phyloP scores from a whole-genome alignment of 1,140 invertebrate genomes.

The Grapholita molesta region DNA sequence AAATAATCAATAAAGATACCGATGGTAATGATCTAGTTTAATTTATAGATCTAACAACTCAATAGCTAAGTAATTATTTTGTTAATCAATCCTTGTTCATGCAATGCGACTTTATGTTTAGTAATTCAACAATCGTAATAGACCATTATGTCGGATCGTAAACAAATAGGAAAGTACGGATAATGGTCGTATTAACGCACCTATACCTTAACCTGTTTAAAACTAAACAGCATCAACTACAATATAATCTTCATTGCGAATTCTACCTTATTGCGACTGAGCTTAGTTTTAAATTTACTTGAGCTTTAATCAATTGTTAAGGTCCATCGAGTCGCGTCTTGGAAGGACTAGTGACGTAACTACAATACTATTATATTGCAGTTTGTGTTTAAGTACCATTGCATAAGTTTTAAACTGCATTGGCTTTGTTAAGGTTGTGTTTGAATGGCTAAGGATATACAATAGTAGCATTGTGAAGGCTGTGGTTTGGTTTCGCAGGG shows the following conservation, averaged over 20 bases:
- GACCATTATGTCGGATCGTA: conserved; percentile 51
- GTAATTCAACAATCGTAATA: conserved; percentile 54
- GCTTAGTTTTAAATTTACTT: not conserved
- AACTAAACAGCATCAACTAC: not conserved
- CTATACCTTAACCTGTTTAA: not conserved
- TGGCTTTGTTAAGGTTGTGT: not conserved
- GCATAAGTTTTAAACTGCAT: not conserved
- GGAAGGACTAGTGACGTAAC: not conserved
- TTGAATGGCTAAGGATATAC: not conserved
- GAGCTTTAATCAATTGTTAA: not conserved
- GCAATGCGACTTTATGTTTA: conserved; percentile 20
- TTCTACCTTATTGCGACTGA: not conserved
- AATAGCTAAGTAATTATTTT: conserved; percentile 25
- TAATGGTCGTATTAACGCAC: conserved; percentile 50
- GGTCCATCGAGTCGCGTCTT: not conserved
- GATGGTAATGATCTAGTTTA: not conserved
- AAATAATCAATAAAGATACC: not conserved
- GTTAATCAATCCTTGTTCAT: conserved; percentile 31
- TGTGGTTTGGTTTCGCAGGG: conserved; percentile 1
- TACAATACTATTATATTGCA: not conserved
- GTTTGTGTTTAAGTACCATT: not conserved
- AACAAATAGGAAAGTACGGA: conserved; percentile 56
- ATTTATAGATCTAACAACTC: not conserved
- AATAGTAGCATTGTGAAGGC: not conserved
- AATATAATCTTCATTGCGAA: not conserved